Conservation (phyloP, 2,888 invertebrate genomes). For the Chrysotoxum bicinctum region DNA sequence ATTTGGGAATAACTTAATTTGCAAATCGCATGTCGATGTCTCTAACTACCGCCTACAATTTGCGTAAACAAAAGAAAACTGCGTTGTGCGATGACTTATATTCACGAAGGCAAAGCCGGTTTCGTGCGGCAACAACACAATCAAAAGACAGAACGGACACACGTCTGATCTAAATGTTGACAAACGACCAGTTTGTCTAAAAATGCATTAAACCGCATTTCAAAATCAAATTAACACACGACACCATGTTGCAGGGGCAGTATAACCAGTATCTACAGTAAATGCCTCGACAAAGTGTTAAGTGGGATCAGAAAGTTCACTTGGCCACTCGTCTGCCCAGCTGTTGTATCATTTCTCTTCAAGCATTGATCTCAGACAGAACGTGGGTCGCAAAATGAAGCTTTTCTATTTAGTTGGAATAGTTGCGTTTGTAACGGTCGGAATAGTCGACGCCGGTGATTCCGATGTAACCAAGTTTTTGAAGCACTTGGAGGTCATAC, state of each 20-base stretch:
- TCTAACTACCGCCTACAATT: conserved; percentile 48
- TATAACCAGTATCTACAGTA: conserved; percentile 13
- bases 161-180: conserved; percentile 22
- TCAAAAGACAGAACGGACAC: background rate
- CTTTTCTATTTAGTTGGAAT: conserved; percentile 62
- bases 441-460: conserved; percentile 73
- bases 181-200: conserved; percentile 43
- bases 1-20: background rate
- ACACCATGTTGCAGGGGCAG: background rate
- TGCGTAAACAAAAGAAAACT: background rate
- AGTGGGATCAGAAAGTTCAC: conserved; percentile 48
- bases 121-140: conserved; percentile 14
- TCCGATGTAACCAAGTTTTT: conserved; percentile 78
- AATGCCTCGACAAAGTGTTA: background rate
- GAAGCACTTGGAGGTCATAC: conserved; percentile 78
- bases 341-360: conserved; percentile 60
- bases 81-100: background rate
- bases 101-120: conserved; percentile 34
- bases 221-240: conserved; percentile 17
- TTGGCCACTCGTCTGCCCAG: conserved; percentile 39
- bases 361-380: conserved; percentile 64
- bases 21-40: conserved; percentile 25
- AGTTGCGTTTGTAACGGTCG: conserved; percentile 47
- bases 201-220: conserved; percentile 46
- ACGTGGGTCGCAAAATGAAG: conserved; percentile 58